phyloP scores from a whole-genome alignment of 1,140 invertebrate species.

The Drosophila parvula region DNA sequence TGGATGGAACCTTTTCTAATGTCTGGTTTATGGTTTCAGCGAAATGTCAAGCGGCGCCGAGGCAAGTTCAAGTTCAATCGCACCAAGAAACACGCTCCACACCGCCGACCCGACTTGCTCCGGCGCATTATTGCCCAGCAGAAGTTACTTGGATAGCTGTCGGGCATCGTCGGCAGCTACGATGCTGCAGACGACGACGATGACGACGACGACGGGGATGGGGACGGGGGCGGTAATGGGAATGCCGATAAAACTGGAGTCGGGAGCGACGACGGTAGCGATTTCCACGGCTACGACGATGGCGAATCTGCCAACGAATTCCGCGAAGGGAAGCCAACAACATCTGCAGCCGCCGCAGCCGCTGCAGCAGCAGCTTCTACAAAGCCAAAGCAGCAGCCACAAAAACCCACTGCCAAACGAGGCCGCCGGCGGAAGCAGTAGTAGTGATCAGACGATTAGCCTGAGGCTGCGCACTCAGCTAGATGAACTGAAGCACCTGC shows the following conservation, averaged over 20 bases:
- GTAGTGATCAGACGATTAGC: constrained; percentile 56
- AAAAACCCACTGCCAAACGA: constrained; percentile 45
- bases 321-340: constrained; percentile 66
- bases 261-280: constrained; percentile 69
- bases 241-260: constrained; percentile 49
- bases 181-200: constrained; percentile 73
- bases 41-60: constrained; percentile 88
- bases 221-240: constrained; percentile 37
- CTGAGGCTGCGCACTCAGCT: constrained; percentile 73
- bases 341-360: constrained; percentile 60
- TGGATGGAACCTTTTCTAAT: neutral
- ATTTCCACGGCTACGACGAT: constrained; percentile 78
- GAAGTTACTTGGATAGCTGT: constrained; percentile 87
- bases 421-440: constrained; percentile 42
- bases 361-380: constrained; percentile 29
- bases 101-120: constrained; percentile 82
- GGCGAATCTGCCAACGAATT: constrained; percentile 69
- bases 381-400: constrained; percentile 40
- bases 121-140: constrained; percentile 85
- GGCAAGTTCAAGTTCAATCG: constrained; percentile 91
- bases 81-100: constrained; percentile 91
- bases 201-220: constrained; percentile 36
- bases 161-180: constrained; percentile 85
- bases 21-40: constrained; percentile 26
- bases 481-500: constrained; percentile 72